phyloP scores from a whole-genome alignment of 2,113 vertebrate species.

The Channa maculata region DNA sequence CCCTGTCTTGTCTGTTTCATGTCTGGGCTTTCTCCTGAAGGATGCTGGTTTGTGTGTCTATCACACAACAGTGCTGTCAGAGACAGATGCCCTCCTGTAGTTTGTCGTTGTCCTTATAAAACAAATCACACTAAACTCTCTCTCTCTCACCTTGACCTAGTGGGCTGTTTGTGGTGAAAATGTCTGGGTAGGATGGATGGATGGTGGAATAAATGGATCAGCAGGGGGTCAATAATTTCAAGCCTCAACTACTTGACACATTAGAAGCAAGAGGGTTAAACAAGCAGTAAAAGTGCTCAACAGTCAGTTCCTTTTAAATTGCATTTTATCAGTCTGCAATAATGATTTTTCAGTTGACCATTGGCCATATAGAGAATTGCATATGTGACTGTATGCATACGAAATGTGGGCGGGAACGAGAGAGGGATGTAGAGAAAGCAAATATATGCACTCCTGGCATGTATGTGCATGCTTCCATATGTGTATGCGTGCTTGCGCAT shows the following conservation, averaged over 20 bases:
- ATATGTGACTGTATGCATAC: slow-evolving; percentile 55
- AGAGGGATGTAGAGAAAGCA: slow-evolving; percentile 58
- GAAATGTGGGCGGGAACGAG: slow-evolving; percentile 49
- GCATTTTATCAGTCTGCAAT: slow-evolving; percentile 49
- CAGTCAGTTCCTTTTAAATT: slow-evolving; percentile 63
- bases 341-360: slow-evolving; percentile 51
- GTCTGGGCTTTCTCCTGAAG: slow-evolving; percentile 74
- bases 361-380: slow-evolving; percentile 33
- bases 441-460: slow-evolving; percentile 57
- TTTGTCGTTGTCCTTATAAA: slow-evolving; percentile 60
- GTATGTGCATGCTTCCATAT: slow-evolving; percentile 54
- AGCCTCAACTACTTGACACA: slow-evolving; percentile 58
- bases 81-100: slow-evolving; percentile 62
- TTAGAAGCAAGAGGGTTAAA: slow-evolving; percentile 59
- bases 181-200: slow-evolving; percentile 51
- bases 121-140: slow-evolving; percentile 71
- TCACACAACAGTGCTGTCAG: slow-evolving; percentile 64
- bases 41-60: slow-evolving; percentile 66
- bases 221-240: slow-evolving; percentile 47
- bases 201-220: slow-evolving; percentile 64
- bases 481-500: slow-evolving; percentile 54
- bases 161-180: slow-evolving; percentile 57
- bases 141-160: slow-evolving; percentile 74
- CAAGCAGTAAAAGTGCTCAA: slow-evolving; percentile 56
- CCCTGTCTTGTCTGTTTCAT: slow-evolving; percentile 80